Base-by-base conservation (phyloP, 1,140 invertebrate genomes). In the Solen grandis region DNA sequence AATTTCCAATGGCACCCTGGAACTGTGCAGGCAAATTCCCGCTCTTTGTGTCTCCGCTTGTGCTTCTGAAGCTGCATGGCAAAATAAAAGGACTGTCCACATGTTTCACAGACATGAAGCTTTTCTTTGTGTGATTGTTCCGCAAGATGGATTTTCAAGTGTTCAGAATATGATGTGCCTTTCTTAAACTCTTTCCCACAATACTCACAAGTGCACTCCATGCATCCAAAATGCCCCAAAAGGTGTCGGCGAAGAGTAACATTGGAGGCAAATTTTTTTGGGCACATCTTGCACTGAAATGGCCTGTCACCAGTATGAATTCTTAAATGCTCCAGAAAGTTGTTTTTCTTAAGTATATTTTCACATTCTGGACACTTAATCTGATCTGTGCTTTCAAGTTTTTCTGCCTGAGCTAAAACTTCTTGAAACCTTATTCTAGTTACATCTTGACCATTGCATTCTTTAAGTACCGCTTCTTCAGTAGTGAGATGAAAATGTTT, bases 51-150 rank as follows among this genome's bases (percentile, higher is more conserved):
- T 5, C 94, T 91, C 31, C 93, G 92, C 92, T 93, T 94, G 88
- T 96, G 95, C 84, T 94, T 94, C 41, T 93, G 91, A 5, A 95
- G 90, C 82, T 93, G 93, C 52, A 93, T 93, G 63, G 94, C 94
- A 88, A 68, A 92, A 41, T 75, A 73, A 65, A 95, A 95, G 14
- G 92, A 92, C 36, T 93, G 92, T 14, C 93, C 94, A 87, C 95
- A 96, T 0, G 93, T 92, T 2, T 93, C 92, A 86, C 95, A 96
- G 31, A 93, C 86, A 22, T 81, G 59, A 27, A 81, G 72, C 38
- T 86, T 92, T 52, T 84, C 75, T 25, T 66, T 81, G 33, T 84
- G 84, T n/a, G 69, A 77, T 69, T 85, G 88, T 62, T 89, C 77
- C 52, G 75, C 85, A 3, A 83, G 75, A 79, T 90, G 89, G 19